Evolutionary conservation across 2,113 vertebrate species (phyloP).

Genomic region (Microcebus jonahi): DNA sequence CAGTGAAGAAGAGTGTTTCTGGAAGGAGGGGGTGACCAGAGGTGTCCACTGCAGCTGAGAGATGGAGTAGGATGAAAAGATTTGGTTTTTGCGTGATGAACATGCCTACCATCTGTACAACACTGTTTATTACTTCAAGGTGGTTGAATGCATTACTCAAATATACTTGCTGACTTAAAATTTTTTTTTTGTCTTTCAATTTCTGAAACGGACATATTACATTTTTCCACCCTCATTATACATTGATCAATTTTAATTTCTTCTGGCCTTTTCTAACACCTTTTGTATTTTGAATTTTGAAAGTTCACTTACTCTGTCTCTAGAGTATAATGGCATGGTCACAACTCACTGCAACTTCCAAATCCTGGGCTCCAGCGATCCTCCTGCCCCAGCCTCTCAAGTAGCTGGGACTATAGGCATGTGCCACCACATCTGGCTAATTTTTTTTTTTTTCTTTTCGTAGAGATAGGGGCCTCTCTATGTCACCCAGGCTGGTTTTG

Average conservation of each 20-base stretch:
- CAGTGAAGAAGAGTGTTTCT: not conserved
- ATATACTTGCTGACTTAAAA: not conserved
- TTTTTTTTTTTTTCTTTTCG: no score
- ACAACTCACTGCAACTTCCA: no score
- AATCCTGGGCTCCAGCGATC: no score
- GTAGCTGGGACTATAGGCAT: no score
- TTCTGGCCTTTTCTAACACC: constrained; percentile 1
- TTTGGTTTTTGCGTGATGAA: not conserved
- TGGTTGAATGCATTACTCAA: not conserved
- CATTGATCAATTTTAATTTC: not conserved
- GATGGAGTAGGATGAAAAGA: not conserved
- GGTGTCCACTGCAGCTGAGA: not conserved
- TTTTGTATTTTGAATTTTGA: not conserved
- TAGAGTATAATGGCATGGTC: no score
- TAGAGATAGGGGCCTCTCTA: no score
- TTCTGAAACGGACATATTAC: constrained; percentile 11
- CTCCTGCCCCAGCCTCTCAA: no score
- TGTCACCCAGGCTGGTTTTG: no score
- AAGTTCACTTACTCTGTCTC: not conserved
- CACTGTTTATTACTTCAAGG: not conserved
- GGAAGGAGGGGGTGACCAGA: not conserved
- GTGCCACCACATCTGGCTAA: no score
- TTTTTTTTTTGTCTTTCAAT: not conserved
- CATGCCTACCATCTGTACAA: not conserved
- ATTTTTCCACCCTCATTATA: not conserved